A percentile compares a stretch with the other conserved stretches of the same genome.
Conservation (phyloP, 2,797 vertebrate genomes). For the Discoglossus pictus region DNA sequence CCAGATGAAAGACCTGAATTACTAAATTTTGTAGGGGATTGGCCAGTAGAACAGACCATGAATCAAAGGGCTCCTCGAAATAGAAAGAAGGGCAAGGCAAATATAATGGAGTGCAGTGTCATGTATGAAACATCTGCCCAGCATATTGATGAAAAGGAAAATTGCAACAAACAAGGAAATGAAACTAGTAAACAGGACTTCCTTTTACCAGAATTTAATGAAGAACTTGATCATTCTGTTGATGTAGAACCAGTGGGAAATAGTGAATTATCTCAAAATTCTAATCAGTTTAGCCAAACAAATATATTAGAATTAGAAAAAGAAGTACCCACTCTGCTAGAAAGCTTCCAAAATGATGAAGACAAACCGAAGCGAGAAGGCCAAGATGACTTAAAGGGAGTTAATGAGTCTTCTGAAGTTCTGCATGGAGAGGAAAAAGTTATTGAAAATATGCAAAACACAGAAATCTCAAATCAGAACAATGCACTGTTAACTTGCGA, state of each 20-base stretch:
- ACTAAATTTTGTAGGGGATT: slow-evolving; percentile 85
- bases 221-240: slow-evolving; percentile 22
- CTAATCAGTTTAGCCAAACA: slow-evolving; percentile 48
- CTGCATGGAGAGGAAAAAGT: slow-evolving; percentile 43
- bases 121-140: slow-evolving; percentile 29
- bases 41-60: slow-evolving; percentile 81
- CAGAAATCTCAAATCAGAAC: slow-evolving; percentile 32
- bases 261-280: slow-evolving; percentile 1
- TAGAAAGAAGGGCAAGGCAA: slow-evolving; percentile 63
- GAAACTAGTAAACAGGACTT: slow-evolving; percentile 12
- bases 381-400: slow-evolving; percentile 46
- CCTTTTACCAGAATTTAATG: slow-evolving; percentile 40
- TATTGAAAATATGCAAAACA: slow-evolving; percentile 43
- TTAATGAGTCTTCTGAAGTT: slow-evolving; percentile 41
- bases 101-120: slow-evolving; percentile 38
- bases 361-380: slow-evolving; percentile 55
- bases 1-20: slow-evolving; percentile 54
- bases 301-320: slow-evolving; percentile 28
- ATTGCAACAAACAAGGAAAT: slow-evolving; percentile 26
- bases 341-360: slow-evolving; percentile 62
- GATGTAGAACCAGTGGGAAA: slow-evolving; percentile 28
- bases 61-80: slow-evolving; percentile 74
- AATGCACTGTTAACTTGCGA: slow-evolving; percentile 52
- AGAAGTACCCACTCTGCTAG: slow-evolving; percentile 25
- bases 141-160: slow-evolving; percentile 36